Percentiles rank a stretch among this genome's conserved stretches.
phyloP scores from a whole-genome alignment of 2,797 vertebrate species.

The Gambelia wislizenii region DNA sequence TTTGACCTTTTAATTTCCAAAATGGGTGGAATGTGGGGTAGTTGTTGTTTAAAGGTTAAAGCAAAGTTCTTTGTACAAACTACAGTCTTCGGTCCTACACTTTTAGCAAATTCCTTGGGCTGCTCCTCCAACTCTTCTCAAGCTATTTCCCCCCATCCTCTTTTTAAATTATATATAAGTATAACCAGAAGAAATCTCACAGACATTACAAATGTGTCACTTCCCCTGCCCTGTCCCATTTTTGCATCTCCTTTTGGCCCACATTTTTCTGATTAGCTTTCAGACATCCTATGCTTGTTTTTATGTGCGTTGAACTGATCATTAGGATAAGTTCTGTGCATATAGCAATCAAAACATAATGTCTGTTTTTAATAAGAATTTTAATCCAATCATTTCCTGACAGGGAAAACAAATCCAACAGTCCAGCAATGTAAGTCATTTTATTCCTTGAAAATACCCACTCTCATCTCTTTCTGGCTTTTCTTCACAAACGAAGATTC shows the following conservation, averaged over 20 bases:
- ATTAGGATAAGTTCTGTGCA: not conserved
- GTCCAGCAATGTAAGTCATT: not conserved
- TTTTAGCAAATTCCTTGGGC: not conserved
- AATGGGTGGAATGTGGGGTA: not conserved
- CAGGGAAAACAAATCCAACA: not conserved
- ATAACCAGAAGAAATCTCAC: too few relatives aligned
- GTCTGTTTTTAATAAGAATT: not conserved
- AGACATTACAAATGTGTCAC: not conserved
- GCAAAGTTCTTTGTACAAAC: not conserved
- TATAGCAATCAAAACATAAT: not conserved
- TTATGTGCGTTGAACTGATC: not conserved
- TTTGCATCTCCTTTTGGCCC: too few relatives aligned
- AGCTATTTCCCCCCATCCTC: too few relatives aligned
- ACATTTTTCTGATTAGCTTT: not conserved
- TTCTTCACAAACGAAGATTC: too few relatives aligned
- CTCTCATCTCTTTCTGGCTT: too few relatives aligned
- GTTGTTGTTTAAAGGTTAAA: not conserved
- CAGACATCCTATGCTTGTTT: not conserved
- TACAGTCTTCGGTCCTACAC: not conserved
- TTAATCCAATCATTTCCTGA: not conserved
- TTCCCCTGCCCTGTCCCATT: not conserved
- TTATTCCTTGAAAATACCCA: not conserved
- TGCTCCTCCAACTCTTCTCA: not conserved
- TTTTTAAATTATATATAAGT: too few relatives aligned
- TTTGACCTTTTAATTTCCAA: constrained; percentile 10